Percentiles rank a stretch among this genome's conserved stretches.
Conservation (phyloP, 2,888 invertebrate genomes). For the Meta bourneti region DNA sequence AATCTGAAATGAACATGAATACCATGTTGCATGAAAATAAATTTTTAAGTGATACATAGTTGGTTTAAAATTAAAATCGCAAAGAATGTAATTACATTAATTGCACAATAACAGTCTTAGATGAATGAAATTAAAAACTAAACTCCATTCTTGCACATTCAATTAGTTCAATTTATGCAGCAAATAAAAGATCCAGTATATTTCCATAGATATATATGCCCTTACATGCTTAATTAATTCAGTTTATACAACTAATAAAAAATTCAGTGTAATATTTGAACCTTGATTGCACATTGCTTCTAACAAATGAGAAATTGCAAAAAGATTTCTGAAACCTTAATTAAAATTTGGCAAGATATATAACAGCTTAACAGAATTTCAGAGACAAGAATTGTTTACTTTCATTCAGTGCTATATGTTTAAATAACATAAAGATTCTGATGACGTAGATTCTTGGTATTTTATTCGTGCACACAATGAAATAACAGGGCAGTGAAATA, state of each 20-base stretch:
- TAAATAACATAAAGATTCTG: no score
- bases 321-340: neutral
- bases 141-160: neutral
- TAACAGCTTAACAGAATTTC: neutral
- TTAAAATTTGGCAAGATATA: neutral
- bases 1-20: no score
- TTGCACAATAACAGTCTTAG: neutral
- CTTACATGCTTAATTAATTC: neutral
- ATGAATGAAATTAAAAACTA: no score
- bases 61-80: neutral
- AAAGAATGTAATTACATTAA: neutral
- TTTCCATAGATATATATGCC: neutral
- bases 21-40: neutral
- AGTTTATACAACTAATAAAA: neutral
- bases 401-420: no score
- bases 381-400: neutral
- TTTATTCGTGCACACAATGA: no score
- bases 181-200: neutral
- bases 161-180: neutral
- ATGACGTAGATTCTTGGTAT: no score
- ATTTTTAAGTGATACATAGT: neutral
- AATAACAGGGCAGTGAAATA: no score
- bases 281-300: neutral
- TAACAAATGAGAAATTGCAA: neutral
- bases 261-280: neutral